Percentiles rank a stretch among this genome's conserved stretches.
Evolutionary conservation across 2,113 vertebrate species (phyloP).

Genomic region (Myanophis thanlyinensis): DNA sequence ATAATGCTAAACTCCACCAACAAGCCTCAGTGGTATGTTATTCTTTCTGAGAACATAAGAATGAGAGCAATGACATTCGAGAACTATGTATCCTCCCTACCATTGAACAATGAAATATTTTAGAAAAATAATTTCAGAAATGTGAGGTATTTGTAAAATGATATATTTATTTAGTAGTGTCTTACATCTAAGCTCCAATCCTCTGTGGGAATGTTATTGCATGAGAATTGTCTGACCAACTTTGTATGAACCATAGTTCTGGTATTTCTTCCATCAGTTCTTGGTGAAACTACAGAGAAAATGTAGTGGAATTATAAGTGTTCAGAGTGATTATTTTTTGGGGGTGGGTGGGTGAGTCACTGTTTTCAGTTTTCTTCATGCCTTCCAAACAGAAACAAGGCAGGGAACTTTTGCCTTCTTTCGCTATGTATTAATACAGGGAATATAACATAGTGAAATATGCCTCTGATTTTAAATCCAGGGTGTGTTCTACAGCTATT

Average conservation of each 20-base stretch:
- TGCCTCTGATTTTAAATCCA: background rate
- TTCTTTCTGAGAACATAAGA: background rate
- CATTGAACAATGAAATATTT: background rate
- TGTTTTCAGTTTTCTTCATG: background rate
- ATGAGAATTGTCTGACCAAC: background rate
- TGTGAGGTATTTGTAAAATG: background rate
- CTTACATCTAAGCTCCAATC: background rate
- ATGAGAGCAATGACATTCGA: background rate
- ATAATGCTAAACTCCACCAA: background rate
- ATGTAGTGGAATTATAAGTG: background rate
- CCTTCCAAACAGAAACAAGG: background rate
- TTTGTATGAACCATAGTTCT: background rate
- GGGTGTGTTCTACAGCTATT: background rate
- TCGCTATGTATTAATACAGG: background rate
- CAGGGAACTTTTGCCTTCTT: background rate
- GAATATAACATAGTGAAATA: background rate
- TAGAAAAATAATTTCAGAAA: background rate
- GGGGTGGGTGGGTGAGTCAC: no score
- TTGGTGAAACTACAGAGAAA: background rate
- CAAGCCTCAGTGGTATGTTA: background rate
- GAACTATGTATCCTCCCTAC: background rate
- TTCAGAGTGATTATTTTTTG: no score
- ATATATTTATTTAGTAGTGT: background rate
- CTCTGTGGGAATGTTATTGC: background rate
- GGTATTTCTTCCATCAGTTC: background rate